phyloP scores from a whole-genome alignment of 2,888 invertebrate species.

The Caenorhabditis auriculariae region DNA sequence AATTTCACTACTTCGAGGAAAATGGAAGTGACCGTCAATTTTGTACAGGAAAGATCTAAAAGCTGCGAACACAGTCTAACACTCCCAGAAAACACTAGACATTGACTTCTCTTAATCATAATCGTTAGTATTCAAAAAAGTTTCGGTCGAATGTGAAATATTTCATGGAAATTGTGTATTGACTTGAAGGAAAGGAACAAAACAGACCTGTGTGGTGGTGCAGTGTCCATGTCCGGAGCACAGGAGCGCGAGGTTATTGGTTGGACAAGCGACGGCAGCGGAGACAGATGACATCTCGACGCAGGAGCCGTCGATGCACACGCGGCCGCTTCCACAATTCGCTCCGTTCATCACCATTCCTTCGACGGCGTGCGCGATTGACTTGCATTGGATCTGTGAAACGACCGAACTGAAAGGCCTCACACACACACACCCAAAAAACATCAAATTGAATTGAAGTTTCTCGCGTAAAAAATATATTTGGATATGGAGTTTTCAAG shows the following conservation, averaged over 20 bases:
- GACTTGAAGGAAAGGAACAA: too few species aligned
- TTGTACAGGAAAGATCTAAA: too few species aligned
- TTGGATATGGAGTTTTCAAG: too few species aligned
- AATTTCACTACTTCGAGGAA: too few species aligned
- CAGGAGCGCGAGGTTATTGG: constrained; percentile 81
- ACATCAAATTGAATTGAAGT: constrained; percentile 63
- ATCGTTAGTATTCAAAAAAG: too few species aligned
- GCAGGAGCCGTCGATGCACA: constrained; percentile 44
- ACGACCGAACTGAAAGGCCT: too few species aligned
- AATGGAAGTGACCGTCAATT: too few species aligned
- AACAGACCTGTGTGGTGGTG: constrained; percentile 34
- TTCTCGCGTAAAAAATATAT: neutral
- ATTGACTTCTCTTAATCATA: too few species aligned
- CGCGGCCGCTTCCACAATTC: constrained; percentile 46
- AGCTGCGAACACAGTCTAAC: too few species aligned
- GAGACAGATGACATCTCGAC: constrained; percentile 47
- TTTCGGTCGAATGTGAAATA: too few species aligned
- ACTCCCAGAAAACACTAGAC: too few species aligned
- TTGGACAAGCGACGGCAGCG: constrained; percentile 73
- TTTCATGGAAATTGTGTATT: too few species aligned
- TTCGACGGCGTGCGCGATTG: constrained; percentile 40
- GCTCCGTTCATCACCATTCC: constrained; percentile 52
- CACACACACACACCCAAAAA: constrained; percentile 91
- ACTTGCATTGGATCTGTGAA: constrained; percentile 38
- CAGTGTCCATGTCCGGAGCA: constrained; percentile 88